Base-by-base conservation (phyloP, 1,140 invertebrate species). In the Bombyx mandarina region DNA sequence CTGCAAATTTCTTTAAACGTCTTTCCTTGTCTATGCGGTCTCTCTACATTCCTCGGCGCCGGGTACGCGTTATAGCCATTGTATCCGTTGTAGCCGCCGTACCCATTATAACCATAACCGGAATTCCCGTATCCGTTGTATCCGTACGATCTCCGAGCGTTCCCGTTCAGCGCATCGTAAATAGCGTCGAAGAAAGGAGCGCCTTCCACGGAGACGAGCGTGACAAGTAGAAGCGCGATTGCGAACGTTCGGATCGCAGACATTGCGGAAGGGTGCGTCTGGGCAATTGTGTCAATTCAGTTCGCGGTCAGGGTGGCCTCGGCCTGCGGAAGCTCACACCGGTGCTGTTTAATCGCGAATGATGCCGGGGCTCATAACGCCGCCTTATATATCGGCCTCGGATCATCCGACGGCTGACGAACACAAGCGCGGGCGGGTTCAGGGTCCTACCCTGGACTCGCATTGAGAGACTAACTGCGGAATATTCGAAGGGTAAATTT, bases 311-410 rank as follows among this genome's bases (percentile, higher is more conserved):
- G 63, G 59, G 62, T 65, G 75, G 65, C 80, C 77, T 84, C 75
- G 75, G 68, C 58, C 61, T 72, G 71, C 76, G 80, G 82, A 86
- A 82, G 74, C 77, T 82, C 68, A 60, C 75, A 62, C 71, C 76
- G 68, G 73, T 77, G 75, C 67, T 57, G 69, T 66, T 73, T 75
- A 77, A 76, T 78, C 73, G 74, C 78, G 75, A 86, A 83, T 84
- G 81, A 70, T 84, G 79, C 73, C 81, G 77, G 79, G 71, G 76
- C 62, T 75, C 73, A 66, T 65, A 59, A 61, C 70, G 66, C 63
- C 65, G 66, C 71, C 67, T 84, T 86, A 83, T 83, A 86, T 86
- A 86, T 73, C 76, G 83, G 79, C 83, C 83, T 86, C 83, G 83
- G 71, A 69, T 79, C 75, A 82, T 82, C 80, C 73, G 78, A 72